Evolutionary conservation across 2,113 vertebrate genomes (phyloP).

Genomic region (Ploceus nigricollis): DNA sequence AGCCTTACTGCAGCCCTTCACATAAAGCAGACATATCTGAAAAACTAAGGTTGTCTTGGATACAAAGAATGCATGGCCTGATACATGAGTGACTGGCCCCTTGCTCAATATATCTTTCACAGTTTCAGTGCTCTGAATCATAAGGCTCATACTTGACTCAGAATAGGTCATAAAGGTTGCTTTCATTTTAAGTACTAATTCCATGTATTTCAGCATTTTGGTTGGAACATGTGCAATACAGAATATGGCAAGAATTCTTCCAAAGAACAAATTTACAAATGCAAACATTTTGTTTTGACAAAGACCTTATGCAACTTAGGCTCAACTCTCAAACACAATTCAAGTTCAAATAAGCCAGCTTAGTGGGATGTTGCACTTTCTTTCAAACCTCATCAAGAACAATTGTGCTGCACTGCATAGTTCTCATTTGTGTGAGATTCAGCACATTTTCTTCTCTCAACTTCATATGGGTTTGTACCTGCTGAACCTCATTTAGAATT

Average conservation of each 20-base stretch:
- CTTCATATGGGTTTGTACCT: background rate
- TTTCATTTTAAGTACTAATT: background rate
- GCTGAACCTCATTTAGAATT: background rate
- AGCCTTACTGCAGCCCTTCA: background rate
- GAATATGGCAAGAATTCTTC: background rate
- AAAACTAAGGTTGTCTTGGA: background rate
- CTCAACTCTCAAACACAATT: background rate
- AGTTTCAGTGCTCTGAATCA: background rate
- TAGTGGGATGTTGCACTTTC: background rate
- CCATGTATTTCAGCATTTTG: background rate
- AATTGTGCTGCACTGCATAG: background rate
- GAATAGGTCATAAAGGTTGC: background rate
- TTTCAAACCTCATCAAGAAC: background rate
- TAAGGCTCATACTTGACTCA: background rate
- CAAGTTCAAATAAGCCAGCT: background rate
- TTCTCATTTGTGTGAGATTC: background rate
- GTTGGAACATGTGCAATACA: background rate
- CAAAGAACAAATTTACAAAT: background rate
- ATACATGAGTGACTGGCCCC: background rate
- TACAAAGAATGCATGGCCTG: background rate
- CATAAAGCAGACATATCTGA: background rate
- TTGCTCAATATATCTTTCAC: background rate
- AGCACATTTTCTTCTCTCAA: background rate
- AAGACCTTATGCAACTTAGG: background rate
- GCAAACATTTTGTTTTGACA: background rate